Evolutionary conservation across 2,797 vertebrate species (phyloP), one percentile per base, ranked within the genome.

Genomic region (Brotula barbata): DNA sequence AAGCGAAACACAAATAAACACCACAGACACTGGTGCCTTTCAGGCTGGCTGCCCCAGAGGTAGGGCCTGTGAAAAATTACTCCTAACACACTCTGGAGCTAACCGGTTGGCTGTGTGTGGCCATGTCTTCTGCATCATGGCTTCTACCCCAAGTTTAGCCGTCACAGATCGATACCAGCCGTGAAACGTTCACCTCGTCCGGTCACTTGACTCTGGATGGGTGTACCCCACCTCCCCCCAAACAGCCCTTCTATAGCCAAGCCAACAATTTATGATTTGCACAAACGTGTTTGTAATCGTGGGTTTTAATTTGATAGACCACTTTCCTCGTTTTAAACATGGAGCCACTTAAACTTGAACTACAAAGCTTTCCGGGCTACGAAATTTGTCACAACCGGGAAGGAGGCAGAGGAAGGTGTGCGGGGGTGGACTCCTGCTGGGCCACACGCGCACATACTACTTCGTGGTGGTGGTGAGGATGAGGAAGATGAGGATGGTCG

Each of bases 81-180:
- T 85, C 87, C 85, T 89, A 83, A 87, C 82, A 75, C 58, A 8
- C 47, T 82, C 82, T 60, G 76, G 73, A 73, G 85, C 85, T 80
- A 78, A 71, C 80, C 63, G 81, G 69, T 51, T 68, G 70, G 28
- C 67, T 53, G 82, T 61, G 74, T 77, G 82, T 72, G 78, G 73
- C 74, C 83, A 73, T 69, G 60, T 49, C 34, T 36, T 80, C 78
- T 73, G 81, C 87, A 85, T 83, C 80, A 82, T 75, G 81, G 80
- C 80, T 78, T 66, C 80, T 69, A 41, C 66, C 57, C 53, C 60
- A 71, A 80, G 45, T 79, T 74, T 33, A 49, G 25, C 59, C 23
- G 58, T 8, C 28, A 57, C 49, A 16, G 34, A 79, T 63, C 73
- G 10, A 80, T 60, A 62, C 12, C 21, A 28, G 25, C 42, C 10